Conservation (phyloP, 2,888 invertebrate genomes). For the Hofmannophila pseudospretella region DNA sequence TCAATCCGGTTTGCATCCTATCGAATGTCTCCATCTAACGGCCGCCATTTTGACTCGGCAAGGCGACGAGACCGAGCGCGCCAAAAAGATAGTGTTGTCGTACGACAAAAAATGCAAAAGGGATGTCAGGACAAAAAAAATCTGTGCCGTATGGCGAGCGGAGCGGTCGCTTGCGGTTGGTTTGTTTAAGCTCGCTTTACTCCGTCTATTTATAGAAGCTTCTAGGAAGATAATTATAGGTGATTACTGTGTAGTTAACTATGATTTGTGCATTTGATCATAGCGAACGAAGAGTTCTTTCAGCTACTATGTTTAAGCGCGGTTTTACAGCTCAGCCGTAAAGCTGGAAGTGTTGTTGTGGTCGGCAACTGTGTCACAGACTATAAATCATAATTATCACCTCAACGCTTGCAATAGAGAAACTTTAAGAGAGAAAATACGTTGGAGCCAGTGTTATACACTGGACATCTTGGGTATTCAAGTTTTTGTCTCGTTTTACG, state of each 20-base stretch:
- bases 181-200: conserved; percentile 35
- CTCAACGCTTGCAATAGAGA: conserved; percentile 1
- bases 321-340: conserved; percentile 2
- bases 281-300: conserved; percentile 1
- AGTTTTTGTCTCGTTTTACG: too few relatives aligned
- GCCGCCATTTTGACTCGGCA: conserved; percentile 31
- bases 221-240: conserved; percentile 4
- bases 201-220: conserved; percentile 5
- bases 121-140: conserved; percentile 49
- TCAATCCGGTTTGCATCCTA: conserved; percentile 68
- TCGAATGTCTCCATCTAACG: conserved; percentile 61
- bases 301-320: conserved; percentile 4
- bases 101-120: conserved; percentile 32
- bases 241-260: conserved; percentile 9
- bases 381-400: conserved; percentile 13
- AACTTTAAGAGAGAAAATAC: too few relatives aligned
- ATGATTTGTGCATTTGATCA: conserved; percentile 7
- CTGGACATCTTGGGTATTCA: too few relatives aligned
- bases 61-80: conserved; percentile 9
- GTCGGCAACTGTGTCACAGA: conserved; percentile 1
- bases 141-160: conserved; percentile 47
- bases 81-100: conserved; percentile 44
- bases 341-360: conserved; percentile 2
- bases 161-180: conserved; percentile 41
- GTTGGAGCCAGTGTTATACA: too few relatives aligned